Conservation (phyloP, 2,797 vertebrate species). For the Cygnus olor region DNA sequence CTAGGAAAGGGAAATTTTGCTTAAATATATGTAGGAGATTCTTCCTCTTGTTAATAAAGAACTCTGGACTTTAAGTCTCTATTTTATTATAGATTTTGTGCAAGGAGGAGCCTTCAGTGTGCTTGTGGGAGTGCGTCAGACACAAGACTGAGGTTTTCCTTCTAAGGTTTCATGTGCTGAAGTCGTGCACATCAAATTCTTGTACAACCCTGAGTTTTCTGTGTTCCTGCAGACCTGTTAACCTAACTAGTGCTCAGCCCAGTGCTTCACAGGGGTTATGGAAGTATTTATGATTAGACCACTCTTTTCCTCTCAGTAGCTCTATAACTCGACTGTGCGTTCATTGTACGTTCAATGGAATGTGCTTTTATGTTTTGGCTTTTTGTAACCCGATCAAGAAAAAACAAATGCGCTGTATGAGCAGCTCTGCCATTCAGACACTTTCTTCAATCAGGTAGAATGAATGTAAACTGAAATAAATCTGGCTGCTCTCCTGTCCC, state of each 20-base stretch:
- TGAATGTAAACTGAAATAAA: background rate
- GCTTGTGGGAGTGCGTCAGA: background rate
- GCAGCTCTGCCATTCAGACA: background rate
- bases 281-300: background rate
- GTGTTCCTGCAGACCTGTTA: background rate
- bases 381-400: background rate
- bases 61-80: background rate
- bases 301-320: background rate
- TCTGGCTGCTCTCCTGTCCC: background rate
- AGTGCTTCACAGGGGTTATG: background rate
- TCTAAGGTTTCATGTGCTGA: background rate
- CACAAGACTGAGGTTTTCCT: background rate
- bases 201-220: background rate
- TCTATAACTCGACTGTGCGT: rapidly evolving
- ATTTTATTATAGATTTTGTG: background rate
- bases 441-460: background rate
- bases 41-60: background rate
- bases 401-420: background rate
- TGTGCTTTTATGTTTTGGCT: background rate
- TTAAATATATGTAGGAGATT: background rate
- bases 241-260: background rate
- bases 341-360: background rate
- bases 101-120: background rate
- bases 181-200: background rate
- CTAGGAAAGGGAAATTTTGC: background rate